These are phyloP conservation scores for Eupithecia centaureata DNA, from an alignment of 2,888 invertebrate species.

Conservation along the genomic window DNA sequence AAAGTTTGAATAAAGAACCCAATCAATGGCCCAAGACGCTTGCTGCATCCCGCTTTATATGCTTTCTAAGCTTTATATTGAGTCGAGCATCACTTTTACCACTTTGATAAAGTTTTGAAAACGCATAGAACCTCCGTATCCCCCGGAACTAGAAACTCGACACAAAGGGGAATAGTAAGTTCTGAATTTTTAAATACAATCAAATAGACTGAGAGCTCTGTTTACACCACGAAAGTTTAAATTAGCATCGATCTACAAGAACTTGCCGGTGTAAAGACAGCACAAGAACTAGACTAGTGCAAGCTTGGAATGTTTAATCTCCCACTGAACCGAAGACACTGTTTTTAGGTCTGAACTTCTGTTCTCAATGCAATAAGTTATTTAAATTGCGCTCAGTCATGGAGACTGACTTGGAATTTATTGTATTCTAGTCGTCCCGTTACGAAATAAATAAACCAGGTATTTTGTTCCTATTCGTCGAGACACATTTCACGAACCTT, in stretches of 20 bases:
- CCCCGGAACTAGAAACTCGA: too few relatives aligned
- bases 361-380: slow-evolving; percentile 25
- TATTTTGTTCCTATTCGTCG: background rate
- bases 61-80: too few relatives aligned
- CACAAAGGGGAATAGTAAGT: too few relatives aligned
- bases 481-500: background rate
- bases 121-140: too few relatives aligned
- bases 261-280: slow-evolving; percentile 11
- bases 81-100: too few relatives aligned
- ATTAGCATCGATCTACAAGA: background rate
- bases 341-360: slow-evolving; percentile 23
- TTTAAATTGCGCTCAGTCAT: slow-evolving; percentile 32
- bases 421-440: slow-evolving; percentile 7
- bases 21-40: too few relatives aligned
- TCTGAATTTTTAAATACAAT: too few relatives aligned
- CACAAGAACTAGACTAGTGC: slow-evolving; percentile 17
- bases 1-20: too few relatives aligned
- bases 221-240: background rate
- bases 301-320: slow-evolving; percentile 37
- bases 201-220: background rate
- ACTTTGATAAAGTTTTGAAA: too few relatives aligned
- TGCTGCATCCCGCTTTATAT: too few relatives aligned
- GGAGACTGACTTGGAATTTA: slow-evolving; percentile 22
- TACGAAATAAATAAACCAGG: background rate
- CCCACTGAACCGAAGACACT: slow-evolving; percentile 20